Percentiles rank a stretch among this genome's conserved stretches.
Conservation (phyloP, 2,797 vertebrate species). For the Pygocentrus nattereri region DNA sequence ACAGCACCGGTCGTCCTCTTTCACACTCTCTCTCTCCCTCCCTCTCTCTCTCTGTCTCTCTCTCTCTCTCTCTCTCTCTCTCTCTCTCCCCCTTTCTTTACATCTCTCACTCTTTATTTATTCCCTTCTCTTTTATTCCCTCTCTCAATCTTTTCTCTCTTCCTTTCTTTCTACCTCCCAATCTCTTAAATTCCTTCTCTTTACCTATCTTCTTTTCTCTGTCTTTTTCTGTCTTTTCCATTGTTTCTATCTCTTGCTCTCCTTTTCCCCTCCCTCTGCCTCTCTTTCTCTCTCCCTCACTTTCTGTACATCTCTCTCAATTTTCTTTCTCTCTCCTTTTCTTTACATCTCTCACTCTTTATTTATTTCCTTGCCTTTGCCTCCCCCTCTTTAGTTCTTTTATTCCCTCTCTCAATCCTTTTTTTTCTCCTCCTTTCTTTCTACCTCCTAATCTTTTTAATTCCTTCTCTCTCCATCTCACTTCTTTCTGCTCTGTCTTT, state of each 20-base stretch:
- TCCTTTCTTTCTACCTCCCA: neutral
- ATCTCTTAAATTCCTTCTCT: neutral
- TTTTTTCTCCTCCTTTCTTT: too few species aligned
- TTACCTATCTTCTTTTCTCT: neutral
- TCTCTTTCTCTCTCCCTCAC: neutral
- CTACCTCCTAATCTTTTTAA: neutral
- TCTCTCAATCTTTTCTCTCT: conserved; percentile 13
- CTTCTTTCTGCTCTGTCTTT: neutral
- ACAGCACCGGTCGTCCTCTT: conserved; percentile 33
- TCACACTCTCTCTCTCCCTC: conserved; percentile 24
- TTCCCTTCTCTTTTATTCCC: neutral
- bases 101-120: neutral
- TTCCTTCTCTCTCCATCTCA: neutral
- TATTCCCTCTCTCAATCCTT: too few species aligned
- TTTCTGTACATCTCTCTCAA: neutral
- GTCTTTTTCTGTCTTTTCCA: too few species aligned
- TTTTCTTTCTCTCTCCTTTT: neutral
- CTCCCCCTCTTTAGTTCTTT: too few species aligned
- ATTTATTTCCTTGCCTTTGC: neutral
- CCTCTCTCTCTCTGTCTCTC: conserved; percentile 13
- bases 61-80: neutral
- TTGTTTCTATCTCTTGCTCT: too few species aligned
- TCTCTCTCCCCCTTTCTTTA: neutral
- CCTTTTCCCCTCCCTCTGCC: neutral
- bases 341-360: neutral